These are phyloP conservation scores for Branchinecta sandiegonensis DNA, from an alignment of 2,888 invertebrate species.

Conservation along the genomic window DNA sequence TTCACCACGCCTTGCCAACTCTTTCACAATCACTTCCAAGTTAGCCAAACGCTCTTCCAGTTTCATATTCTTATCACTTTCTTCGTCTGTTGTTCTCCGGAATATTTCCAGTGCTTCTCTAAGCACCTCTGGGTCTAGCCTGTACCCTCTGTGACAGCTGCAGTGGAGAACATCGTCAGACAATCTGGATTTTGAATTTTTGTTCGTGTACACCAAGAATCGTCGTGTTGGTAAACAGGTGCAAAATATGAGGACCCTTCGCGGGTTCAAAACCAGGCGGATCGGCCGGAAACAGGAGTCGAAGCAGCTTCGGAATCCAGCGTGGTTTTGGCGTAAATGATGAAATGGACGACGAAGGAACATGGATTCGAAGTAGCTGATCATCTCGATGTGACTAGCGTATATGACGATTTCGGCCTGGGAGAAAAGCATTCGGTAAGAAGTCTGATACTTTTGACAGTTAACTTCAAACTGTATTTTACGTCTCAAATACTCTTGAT, in stretches of 20 bases:
- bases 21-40: neutral
- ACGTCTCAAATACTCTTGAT: no score
- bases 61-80: neutral
- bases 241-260: neutral
- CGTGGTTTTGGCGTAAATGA: constrained; percentile 23
- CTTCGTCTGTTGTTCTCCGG: neutral
- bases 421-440: no score
- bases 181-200: neutral
- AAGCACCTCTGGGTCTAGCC: neutral
- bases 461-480: no score
- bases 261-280: neutral
- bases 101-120: neutral
- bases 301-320: constrained; percentile 21
- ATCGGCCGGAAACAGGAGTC: neutral
- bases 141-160: neutral
- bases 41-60: neutral
- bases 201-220: neutral
- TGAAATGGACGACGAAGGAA: constrained; percentile 27
- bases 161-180: neutral
- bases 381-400: constrained; percentile 27
- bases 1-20: no score
- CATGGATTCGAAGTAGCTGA: constrained; percentile 29
- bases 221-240: neutral
- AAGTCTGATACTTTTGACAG: no score
- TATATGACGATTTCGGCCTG: constrained; percentile 27